Percentiles rank a stretch among this genome's conserved stretches.
Evolutionary conservation across 2,888 invertebrate genomes (phyloP).

Genomic region (Noctua pronuba): DNA sequence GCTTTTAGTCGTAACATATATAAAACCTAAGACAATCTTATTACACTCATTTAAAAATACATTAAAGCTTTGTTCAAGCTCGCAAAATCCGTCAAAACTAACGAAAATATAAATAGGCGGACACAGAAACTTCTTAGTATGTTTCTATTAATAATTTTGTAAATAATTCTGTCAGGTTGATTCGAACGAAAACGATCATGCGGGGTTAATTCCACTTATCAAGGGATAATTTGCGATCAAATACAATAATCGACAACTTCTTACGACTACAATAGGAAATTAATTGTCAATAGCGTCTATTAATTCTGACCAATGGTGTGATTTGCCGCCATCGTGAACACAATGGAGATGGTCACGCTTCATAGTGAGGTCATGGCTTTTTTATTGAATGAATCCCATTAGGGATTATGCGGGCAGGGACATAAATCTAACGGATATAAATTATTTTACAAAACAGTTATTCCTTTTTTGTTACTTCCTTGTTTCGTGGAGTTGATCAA

Average conservation of each 20-base stretch:
- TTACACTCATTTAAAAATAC: background rate
- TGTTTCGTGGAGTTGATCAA: too few species aligned
- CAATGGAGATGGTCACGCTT: constrained; percentile 77
- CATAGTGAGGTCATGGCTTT: constrained; percentile 80
- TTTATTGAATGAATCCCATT: constrained; percentile 85
- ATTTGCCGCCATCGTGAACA: constrained; percentile 79
- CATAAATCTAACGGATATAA: constrained; percentile 61
- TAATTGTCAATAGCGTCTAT: constrained; percentile 66
- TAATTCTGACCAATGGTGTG: constrained; percentile 71
- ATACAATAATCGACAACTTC: constrained; percentile 46
- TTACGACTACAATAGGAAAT: constrained; percentile 60
- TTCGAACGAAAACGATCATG: background rate
- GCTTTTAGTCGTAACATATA: too few species aligned
- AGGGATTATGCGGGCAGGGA: constrained; percentile 82
- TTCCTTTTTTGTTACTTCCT: constrained; percentile 54
- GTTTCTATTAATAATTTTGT: background rate
- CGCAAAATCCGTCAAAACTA: background rate
- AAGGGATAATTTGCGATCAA: constrained; percentile 42
- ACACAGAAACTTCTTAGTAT: too few species aligned
- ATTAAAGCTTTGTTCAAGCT: background rate
- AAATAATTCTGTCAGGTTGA: background rate
- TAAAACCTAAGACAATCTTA: background rate
- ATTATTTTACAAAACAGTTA: constrained; percentile 46
- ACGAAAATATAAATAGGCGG: background rate
- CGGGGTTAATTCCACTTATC: background rate